Conservation (phyloP, 2,113 vertebrate species). For the Chaetura pelagica region DNA sequence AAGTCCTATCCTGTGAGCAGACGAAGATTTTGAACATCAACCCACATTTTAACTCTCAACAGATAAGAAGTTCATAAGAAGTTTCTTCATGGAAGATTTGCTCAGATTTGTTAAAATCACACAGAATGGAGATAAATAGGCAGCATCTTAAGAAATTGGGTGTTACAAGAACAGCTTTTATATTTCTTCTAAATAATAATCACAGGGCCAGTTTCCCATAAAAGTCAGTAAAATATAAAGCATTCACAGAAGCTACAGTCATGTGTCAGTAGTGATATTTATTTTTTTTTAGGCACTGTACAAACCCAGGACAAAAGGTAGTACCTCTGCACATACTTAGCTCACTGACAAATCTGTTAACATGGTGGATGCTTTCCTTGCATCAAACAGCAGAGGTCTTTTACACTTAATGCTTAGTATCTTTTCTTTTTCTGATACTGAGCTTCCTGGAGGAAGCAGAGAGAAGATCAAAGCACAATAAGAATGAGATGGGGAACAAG, state of each 20-base stretch:
- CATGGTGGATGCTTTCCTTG: neutral
- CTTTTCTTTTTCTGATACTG: neutral
- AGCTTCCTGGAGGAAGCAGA: neutral
- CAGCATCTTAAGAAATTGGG: neutral
- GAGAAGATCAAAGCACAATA: conserved; percentile 34
- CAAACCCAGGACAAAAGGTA: neutral
- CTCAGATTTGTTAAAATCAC: neutral
- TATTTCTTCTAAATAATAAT: neutral
- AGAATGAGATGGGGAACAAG: conserved; percentile 21
- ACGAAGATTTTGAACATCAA: neutral
- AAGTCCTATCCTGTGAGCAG: neutral
- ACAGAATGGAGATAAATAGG: neutral
- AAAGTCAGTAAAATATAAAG: neutral
- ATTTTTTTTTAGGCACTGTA: neutral
- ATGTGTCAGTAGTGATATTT: neutral
- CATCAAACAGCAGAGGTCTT: conserved; percentile 22
- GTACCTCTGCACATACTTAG: neutral
- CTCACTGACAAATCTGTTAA: neutral
- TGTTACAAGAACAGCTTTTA: neutral
- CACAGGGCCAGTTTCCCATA: neutral
- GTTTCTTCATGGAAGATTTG: neutral
- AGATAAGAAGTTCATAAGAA: neutral
- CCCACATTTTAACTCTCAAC: neutral
- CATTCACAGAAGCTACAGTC: neutral
- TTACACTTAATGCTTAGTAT: neutral